Evolutionary conservation across 2,888 invertebrate genomes (phyloP), one percentile per base, ranked within the genome.

Genomic region (Thereva nobilitata): DNA sequence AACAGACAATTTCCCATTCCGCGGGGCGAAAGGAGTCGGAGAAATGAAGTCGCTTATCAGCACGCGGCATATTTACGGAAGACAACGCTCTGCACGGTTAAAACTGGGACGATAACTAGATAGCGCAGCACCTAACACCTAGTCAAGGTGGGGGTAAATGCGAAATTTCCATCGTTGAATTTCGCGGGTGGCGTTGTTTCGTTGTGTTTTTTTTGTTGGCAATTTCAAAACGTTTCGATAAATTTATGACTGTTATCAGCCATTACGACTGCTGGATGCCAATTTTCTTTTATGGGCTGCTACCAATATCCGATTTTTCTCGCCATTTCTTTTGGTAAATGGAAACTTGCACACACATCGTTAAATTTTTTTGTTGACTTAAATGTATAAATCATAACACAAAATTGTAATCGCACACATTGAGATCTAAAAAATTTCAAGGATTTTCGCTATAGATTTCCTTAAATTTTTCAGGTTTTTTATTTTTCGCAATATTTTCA

Each of bases 231-330:
- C 59, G 49, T 47, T 59, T 10, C 59, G 45, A 59, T 59, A 52
- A 52, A 59, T 59, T 59, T 59, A 59, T 47, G 59, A 23, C 38
- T 59, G 59, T 59, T 59, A 59, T 59, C 59, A 47, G 47, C 59
- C 59, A 38, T 59, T 59, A 59, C 47, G 59, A 59, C 47, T 59
- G 59, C 59, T 59, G 47, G 59, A 49, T 59, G 49, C 47, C 59
- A 59, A 47, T 59, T 59, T 59, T 59, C 59, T 41, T 45, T 57
- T 57, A 45, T 49, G 23, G 38, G 3, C 56, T 9, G 49, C 47
- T 41, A 38, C 47, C 59, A 59, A 59, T 59, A 47, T 59, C 59
- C 59, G 47, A 59, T 59, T 59, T 59, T 59, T 59, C 59, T 59
- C 59, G 47, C 47, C 49, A 59, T 59, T 59, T 59, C 59, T 49